A percentile compares a stretch with the other conserved stretches of the same genome.
Conservation (phyloP, 2,888 invertebrate genomes). For the Lasioglossum leucozonium region DNA sequence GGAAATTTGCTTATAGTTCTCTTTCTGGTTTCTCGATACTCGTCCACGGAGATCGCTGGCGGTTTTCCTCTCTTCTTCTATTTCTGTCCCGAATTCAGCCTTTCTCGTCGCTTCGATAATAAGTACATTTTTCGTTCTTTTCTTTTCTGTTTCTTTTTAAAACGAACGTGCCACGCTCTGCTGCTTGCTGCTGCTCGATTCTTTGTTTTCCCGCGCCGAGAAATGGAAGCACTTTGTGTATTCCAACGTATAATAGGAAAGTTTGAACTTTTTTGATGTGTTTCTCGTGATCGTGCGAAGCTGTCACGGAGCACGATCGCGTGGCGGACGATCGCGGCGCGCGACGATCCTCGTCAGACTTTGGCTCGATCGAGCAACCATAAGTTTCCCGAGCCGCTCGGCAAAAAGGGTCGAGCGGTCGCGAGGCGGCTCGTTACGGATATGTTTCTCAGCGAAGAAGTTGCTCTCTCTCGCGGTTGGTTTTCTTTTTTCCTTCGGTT, state of each 20-base stretch:
- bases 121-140: slow-evolving; percentile 55
- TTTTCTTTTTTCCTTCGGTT: background rate
- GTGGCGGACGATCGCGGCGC: slow-evolving; percentile 55
- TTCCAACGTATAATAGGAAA: slow-evolving; percentile 59
- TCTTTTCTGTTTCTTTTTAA: background rate
- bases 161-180: slow-evolving; percentile 6
- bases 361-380: slow-evolving; percentile 73
- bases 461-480: background rate
- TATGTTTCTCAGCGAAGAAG: slow-evolving; percentile 40
- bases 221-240: slow-evolving; percentile 57
- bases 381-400: slow-evolving; percentile 62
- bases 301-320: slow-evolving; percentile 21
- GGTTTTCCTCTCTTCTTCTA: background rate
- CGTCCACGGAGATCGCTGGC: slow-evolving; percentile 25
- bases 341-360: slow-evolving; percentile 63
- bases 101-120: slow-evolving; percentile 44
- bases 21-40: slow-evolving; percentile 46
- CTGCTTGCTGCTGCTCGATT: background rate
- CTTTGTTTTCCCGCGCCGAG: slow-evolving; percentile 35
- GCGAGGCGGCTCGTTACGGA: slow-evolving; percentile 41
- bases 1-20: slow-evolving; percentile 74
- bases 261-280: slow-evolving; percentile 30
- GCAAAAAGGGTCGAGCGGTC: slow-evolving; percentile 58
- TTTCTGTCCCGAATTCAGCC: slow-evolving; percentile 24
- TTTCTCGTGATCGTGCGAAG: slow-evolving; percentile 37